Evolutionary conservation across 1,140 invertebrate genomes (phyloP).

Genomic region (Cardiocondyla obscurior): DNA sequence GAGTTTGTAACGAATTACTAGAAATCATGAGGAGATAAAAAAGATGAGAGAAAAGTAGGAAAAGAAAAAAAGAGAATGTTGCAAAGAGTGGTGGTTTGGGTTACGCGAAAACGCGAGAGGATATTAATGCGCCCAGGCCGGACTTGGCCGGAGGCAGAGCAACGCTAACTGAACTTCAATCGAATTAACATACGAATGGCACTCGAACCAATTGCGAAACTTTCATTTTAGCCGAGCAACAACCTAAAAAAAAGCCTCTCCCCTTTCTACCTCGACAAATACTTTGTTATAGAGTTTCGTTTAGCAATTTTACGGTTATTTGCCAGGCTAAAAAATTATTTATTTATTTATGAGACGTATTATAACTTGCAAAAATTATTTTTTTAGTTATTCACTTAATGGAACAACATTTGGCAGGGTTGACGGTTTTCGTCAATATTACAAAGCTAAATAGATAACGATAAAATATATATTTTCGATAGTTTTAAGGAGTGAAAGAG

Average conservation of each 20-base stretch:
- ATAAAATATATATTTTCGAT: background rate
- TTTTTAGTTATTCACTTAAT: background rate
- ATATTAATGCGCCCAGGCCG: conserved; percentile 60
- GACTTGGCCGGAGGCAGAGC: conserved; percentile 9
- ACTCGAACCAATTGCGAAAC: conserved; percentile 63
- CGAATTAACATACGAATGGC: conserved; percentile 71
- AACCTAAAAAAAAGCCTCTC: conserved; percentile 7
- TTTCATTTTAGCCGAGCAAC: conserved; percentile 59
- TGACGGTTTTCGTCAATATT: background rate
- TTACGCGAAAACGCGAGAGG: background rate
- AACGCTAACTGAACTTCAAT: conserved; percentile 60
- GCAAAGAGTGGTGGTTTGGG: background rate
- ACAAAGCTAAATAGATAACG: background rate
- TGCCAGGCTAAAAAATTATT: conserved; percentile 15
- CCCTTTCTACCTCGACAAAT: background rate
- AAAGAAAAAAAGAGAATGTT: background rate
- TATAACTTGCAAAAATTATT: background rate
- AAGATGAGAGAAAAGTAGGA: background rate
- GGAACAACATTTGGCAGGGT: background rate
- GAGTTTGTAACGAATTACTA: background rate
- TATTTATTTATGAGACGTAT: background rate
- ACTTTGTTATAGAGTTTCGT: conserved; percentile 1
- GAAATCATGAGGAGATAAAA: conserved; percentile 8
- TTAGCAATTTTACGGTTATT: background rate
- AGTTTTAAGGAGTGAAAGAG: background rate